phyloP scores from a whole-genome alignment of 1,140 invertebrate species.

The Ditylenchus dipsaci region DNA sequence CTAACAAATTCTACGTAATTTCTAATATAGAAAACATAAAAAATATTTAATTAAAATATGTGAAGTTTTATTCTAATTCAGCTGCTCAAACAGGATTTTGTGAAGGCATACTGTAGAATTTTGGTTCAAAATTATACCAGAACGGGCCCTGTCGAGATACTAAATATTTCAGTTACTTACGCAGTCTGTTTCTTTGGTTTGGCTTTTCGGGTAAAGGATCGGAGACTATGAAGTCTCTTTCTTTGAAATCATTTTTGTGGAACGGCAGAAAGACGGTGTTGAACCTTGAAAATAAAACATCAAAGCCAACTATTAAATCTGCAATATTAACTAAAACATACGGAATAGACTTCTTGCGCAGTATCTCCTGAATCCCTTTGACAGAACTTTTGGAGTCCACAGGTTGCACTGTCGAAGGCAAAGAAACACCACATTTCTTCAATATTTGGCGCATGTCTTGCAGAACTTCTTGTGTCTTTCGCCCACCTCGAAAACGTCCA shows the following conservation, averaged over 20 bases:
- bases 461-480: no score
- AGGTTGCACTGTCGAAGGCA: neutral
- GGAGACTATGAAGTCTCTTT: neutral
- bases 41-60: neutral
- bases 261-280: neutral
- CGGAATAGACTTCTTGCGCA: neutral
- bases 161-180: neutral
- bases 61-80: neutral
- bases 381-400: neutral
- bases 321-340: no score
- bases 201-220: neutral
- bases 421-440: neutral
- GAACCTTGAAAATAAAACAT: no score
- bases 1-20: no score
- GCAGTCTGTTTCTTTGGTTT: neutral
- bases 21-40: no score
- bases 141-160: neutral
- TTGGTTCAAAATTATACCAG: no score
- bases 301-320: no score
- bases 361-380: neutral
- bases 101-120: no score
- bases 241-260: slow-evolving; percentile 1
- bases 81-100: no score
- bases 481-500: no score
- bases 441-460: neutral